These are phyloP conservation scores for Cossypha caffra DNA, from an alignment of 2,797 vertebrate species.

Conservation along the genomic window DNA sequence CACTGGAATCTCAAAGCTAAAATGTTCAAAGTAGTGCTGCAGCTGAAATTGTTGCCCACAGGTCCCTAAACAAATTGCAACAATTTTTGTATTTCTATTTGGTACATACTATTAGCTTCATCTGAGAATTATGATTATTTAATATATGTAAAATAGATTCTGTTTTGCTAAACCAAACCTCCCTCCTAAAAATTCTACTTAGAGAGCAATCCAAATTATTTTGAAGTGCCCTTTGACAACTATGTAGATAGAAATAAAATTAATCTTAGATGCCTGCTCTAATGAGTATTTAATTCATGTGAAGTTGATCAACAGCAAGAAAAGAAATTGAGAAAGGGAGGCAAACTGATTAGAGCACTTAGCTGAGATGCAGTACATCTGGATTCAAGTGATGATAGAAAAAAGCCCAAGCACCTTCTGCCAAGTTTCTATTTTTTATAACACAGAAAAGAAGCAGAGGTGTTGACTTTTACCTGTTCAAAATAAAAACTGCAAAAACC, in stretches of 20 bases:
- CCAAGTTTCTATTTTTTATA: background rate
- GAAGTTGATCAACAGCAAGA: constrained; percentile 29
- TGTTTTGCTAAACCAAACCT: background rate
- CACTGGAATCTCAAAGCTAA: background rate
- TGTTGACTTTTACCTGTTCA: background rate
- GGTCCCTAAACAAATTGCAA: background rate
- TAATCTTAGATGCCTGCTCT: background rate
- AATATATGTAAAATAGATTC: background rate
- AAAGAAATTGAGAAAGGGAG: background rate
- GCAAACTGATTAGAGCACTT: background rate
- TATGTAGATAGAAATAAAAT: background rate
- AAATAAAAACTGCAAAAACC: background rate
- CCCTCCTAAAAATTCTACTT: background rate
- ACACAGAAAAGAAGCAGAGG: background rate
- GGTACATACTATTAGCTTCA: background rate
- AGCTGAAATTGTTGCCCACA: background rate
- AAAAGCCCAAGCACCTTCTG: background rate
- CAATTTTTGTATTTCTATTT: background rate
- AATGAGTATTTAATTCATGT: constrained; percentile 41
- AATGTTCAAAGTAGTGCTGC: background rate
- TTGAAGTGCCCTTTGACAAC: constrained; percentile 10
- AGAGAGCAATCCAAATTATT: constrained; percentile 26
- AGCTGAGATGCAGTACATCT: background rate
- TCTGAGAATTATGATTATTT: background rate
- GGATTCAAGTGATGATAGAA: background rate